Evolutionary conservation across 1,140 invertebrate genomes (phyloP).

Genomic region (Pollicipes pollicipes): DNA sequence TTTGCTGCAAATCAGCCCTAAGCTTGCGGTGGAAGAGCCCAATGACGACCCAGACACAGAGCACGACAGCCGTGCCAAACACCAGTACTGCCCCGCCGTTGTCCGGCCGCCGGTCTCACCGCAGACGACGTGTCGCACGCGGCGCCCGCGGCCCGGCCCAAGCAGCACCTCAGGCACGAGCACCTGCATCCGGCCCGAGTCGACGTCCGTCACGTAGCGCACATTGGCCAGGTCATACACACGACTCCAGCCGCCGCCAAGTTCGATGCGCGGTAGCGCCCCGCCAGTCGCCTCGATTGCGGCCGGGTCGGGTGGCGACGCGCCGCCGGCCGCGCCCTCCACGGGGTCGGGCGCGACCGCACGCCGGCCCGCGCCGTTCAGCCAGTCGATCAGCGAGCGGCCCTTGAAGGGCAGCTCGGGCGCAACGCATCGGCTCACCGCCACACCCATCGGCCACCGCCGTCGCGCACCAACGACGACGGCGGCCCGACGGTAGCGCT

Average conservation of each 20-base stretch:
- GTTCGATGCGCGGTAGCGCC: not conserved
- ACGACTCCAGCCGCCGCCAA: not conserved
- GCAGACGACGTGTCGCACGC: not conserved
- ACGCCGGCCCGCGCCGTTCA: not conserved
- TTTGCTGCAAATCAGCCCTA: no score
- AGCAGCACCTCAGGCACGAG: not conserved
- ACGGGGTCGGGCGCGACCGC: no score
- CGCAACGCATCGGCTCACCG: not conserved
- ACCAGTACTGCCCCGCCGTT: no score
- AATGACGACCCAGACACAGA: no score
- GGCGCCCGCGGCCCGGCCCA: no score
- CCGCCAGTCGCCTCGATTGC: not conserved
- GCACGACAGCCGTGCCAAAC: no score
- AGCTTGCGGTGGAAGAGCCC: no score
- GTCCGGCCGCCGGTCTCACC: not conserved
- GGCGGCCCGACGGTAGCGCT: no score
- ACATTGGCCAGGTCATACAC: not conserved
- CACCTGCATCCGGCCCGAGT: not conserved
- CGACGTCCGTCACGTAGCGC: not conserved
- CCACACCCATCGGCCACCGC: not conserved
- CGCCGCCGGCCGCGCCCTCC: not conserved
- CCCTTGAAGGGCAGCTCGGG: not conserved
- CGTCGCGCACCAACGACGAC: not conserved
- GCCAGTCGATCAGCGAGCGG: not conserved
- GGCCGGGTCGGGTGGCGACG: no score